phyloP scores from a whole-genome alignment of 2,888 invertebrate species.

The Zaprionus lineosus region DNA sequence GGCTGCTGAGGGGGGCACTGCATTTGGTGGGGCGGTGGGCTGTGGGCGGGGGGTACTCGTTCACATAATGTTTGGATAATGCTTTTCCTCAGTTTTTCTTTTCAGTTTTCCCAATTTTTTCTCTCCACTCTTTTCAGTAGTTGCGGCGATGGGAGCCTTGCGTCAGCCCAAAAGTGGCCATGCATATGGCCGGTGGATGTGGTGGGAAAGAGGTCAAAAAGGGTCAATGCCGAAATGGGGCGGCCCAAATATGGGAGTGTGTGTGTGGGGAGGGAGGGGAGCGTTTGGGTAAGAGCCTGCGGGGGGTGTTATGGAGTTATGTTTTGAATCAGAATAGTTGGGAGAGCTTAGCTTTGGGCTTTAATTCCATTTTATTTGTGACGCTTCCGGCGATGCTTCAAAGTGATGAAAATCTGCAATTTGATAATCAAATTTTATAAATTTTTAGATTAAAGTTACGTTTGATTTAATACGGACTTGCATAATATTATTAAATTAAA shows the following conservation, averaged over 20 bases:
- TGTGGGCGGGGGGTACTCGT: not conserved
- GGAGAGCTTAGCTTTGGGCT: too few relatives aligned
- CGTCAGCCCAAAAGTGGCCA: constrained; percentile 65
- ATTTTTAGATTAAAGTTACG: too few relatives aligned
- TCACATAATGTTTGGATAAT: constrained; percentile 51
- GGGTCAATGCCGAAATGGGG: constrained; percentile 49
- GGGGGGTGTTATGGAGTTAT: constrained; percentile 3
- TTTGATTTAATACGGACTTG: too few relatives aligned
- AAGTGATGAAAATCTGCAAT: too few relatives aligned
- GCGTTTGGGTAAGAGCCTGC: too few relatives aligned
- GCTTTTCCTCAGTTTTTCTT: constrained; percentile 24
- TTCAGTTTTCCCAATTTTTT: constrained; percentile 13
- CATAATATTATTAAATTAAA: too few relatives aligned
- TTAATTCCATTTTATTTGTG: too few relatives aligned
- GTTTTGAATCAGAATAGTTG: too few relatives aligned
- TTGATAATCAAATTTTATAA: too few relatives aligned
- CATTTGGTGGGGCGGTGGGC: not conserved
- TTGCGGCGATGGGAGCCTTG: constrained; percentile 56
- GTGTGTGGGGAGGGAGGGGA: not conserved
- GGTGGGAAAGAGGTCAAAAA: constrained; percentile 58
- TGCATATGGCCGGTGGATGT: constrained; percentile 56
- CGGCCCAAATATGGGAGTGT: constrained; percentile 5
- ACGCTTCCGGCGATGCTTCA: too few relatives aligned
- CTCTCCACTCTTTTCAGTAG: constrained; percentile 1
- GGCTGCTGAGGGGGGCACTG: constrained; percentile 22